Base-by-base conservation (phyloP, 1,140 invertebrate genomes). In the Eufriesea mexicana region DNA sequence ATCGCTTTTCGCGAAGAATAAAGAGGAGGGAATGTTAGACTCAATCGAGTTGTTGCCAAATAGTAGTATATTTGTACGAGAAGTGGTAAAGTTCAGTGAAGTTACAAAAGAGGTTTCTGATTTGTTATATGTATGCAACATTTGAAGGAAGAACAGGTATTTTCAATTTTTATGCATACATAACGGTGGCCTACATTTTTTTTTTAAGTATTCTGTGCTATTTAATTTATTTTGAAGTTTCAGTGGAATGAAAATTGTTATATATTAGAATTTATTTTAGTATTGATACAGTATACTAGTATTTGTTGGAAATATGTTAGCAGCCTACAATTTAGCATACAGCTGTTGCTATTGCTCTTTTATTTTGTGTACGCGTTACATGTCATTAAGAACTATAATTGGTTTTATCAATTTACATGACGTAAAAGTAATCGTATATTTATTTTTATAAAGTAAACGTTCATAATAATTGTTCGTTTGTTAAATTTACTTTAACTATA, bases 151-250 rank as follows among this genome's bases (percentile, higher is more conserved):
- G 9, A 25, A 20, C 49, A 66, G 61, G 72, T 72, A 55, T 12
- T 42, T 55, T 80, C 57, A 12, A 72, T 18, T n/a, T 77, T 10
- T 64, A 28, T 35, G 20, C 23, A 68, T 74, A 8, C 23, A 77
- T 77, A 77, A 83, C 80, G 73, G 74, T 83, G 80, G 80, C 80
- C 80, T 77, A 59, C 64, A 83, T 83, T 77, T 83, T 67, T 76
- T 68, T 64, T 51, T 35, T 35, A 57, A 18, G 18, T 25, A 61
- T 68, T 54, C 20, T 55, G 1, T 28, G 16, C 12, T 45, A 18
- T 45, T 54, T 18, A 61, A 20, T 45, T 47, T 47, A 25, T 14
- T n/a, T 23, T n/a, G 1, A 18, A 20, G 16, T n/a, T 12, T 14
- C 6, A 28, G 45, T 28, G 7, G 18, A 35, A 10, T 25, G 5